phyloP scores from a whole-genome alignment of 2,797 vertebrate genomes.

The Rachycentron canadum region DNA sequence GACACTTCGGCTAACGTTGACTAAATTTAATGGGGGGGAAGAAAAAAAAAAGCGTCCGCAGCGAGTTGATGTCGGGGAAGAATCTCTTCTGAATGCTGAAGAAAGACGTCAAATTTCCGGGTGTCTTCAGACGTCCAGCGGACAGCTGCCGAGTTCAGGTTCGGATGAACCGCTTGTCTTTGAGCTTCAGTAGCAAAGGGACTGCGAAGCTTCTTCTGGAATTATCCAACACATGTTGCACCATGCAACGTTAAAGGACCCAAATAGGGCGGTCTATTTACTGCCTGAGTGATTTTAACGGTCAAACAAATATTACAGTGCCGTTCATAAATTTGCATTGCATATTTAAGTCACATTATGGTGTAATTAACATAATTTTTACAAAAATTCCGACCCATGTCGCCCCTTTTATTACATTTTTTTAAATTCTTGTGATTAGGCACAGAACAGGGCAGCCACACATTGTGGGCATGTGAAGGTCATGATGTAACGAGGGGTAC shows the following conservation, averaged over 20 bases:
- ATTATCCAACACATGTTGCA: constrained; percentile 84
- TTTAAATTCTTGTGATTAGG: background rate
- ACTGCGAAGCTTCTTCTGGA: constrained; percentile 77
- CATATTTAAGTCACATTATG: accelerated
- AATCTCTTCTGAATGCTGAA: background rate
- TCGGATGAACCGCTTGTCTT: background rate
- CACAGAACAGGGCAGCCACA: constrained; percentile 26
- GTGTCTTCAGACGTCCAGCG: background rate
- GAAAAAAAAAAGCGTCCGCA: constrained; percentile 12
- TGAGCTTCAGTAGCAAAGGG: background rate
- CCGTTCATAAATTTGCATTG: accelerated
- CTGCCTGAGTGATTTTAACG: constrained; percentile 54
- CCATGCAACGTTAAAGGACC: constrained; percentile 65
- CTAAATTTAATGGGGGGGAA: background rate
- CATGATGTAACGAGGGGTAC: constrained; percentile 70
- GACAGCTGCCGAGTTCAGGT: accelerated
- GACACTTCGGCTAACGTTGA: constrained; percentile 32
- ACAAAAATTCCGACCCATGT: accelerated
- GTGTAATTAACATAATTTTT: accelerated
- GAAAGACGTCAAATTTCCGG: background rate
- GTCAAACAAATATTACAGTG: background rate
- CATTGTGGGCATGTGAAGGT: constrained; percentile 79
- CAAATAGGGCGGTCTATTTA: accelerated
- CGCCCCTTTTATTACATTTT: accelerated
- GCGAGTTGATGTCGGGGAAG: background rate